These are phyloP conservation scores for Tuta absoluta DNA, from an alignment of 2,888 invertebrate genomes.

Conservation along the genomic window DNA sequence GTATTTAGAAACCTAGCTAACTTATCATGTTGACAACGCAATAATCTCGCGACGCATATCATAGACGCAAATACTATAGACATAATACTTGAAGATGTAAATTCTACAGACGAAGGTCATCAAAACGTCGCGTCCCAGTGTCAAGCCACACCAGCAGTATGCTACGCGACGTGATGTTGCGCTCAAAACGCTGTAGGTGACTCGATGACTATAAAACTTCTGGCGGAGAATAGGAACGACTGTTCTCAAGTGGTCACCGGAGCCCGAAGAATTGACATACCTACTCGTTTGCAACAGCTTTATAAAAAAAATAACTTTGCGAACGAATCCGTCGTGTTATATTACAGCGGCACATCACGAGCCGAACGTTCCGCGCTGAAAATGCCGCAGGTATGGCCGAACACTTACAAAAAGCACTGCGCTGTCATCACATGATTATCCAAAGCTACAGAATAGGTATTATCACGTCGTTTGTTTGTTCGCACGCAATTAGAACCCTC, in stretches of 20 bases:
- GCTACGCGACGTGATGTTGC: too few species aligned
- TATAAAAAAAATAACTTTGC: too few species aligned
- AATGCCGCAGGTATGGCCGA: not conserved
- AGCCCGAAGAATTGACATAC: too few species aligned
- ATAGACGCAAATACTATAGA: not conserved
- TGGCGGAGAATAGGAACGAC: too few species aligned
- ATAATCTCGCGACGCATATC: not conserved
- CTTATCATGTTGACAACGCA: not conserved
- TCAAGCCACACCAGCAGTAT: too few species aligned
- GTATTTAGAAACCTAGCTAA: not conserved
- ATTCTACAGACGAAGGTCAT: constrained; percentile 33
- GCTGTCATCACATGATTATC: constrained; percentile 35
- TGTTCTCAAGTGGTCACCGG: too few species aligned
- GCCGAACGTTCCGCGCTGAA: too few species aligned
- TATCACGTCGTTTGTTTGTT: constrained; percentile 72
- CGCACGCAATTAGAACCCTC: constrained; percentile 76
- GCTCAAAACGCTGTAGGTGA: too few species aligned
- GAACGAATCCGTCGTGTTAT: too few species aligned
- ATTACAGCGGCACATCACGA: too few species aligned
- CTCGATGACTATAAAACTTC: too few species aligned
- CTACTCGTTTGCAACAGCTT: too few species aligned
- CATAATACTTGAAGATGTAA: constrained; percentile 13
- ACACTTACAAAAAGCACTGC: constrained; percentile 13
- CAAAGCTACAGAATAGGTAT: constrained; percentile 60
- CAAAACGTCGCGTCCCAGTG: constrained; percentile 36